phyloP scores from a whole-genome alignment of 2,113 vertebrate species.

The Numida meleagris region DNA sequence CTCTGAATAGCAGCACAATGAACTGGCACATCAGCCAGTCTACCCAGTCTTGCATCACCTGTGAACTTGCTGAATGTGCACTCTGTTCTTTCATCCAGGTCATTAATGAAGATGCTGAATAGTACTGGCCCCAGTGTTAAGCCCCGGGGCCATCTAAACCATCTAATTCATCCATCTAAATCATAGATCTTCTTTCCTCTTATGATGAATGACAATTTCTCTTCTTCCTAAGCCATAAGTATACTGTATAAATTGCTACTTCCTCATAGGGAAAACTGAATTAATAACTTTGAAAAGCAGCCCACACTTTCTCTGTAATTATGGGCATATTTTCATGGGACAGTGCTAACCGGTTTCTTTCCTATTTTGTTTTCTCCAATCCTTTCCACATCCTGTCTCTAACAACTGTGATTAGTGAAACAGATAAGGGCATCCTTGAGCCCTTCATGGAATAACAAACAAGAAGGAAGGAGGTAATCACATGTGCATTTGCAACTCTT shows the following conservation, averaged over 20 bases:
- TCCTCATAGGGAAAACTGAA: background rate
- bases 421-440: constrained; percentile 16
- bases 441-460: background rate
- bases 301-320: constrained; percentile 19
- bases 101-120: background rate
- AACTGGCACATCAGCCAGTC: background rate
- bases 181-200: background rate
- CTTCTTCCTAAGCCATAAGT: background rate
- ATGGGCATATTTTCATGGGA: background rate
- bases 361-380: background rate
- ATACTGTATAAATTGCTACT: background rate
- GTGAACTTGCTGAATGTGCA: background rate
- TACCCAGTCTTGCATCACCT: background rate
- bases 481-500: background rate
- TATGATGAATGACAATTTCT: background rate
- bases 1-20: background rate
- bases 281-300: constrained; percentile 25
- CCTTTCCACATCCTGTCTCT: background rate
- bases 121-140: background rate
- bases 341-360: background rate
- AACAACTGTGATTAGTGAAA: background rate
- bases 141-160: background rate
- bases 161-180: background rate
- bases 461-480: constrained; percentile 33
- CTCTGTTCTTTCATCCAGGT: background rate